A percentile compares a stretch with the other conserved stretches of the same genome.
phyloP scores from a whole-genome alignment of 2,113 vertebrate species.

The Oriolus oriolus region DNA sequence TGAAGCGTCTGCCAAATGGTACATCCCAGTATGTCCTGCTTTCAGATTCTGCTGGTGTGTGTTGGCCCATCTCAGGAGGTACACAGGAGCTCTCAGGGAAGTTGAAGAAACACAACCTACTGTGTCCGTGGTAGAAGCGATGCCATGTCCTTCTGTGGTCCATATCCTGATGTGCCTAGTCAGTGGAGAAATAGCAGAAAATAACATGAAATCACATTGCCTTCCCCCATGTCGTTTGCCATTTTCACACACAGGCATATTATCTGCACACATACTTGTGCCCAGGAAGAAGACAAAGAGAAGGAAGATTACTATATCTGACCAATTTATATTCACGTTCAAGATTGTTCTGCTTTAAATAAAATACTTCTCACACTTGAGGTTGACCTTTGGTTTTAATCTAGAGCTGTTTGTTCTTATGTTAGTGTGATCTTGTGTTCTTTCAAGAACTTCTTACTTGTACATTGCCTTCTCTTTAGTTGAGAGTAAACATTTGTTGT shows the following conservation, averaged over 20 bases:
- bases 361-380: neutral
- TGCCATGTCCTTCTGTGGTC: neutral
- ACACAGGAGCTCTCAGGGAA: neutral
- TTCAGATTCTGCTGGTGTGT: rapidly evolving
- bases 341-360: neutral
- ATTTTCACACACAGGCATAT: neutral
- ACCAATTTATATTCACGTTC: neutral
- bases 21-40: too few species aligned
- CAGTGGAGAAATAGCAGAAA: neutral
- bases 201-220: rapidly evolving
- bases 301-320: neutral
- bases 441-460: neutral
- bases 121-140: neutral
- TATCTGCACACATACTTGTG: neutral
- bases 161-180: neutral
- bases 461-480: neutral
- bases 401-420: neutral
- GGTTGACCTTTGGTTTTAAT: neutral
- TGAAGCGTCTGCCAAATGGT: neutral
- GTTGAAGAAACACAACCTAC: neutral
- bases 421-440: neutral
- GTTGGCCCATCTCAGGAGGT: rapidly evolving
- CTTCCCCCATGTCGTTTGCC: neutral
- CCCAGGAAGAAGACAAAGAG: neutral
- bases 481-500: neutral